Evolutionary conservation across 37 sponge, comb jelly and placozoan species (phyloP).

Genomic region (Diacarnus erythraeanus): DNA sequence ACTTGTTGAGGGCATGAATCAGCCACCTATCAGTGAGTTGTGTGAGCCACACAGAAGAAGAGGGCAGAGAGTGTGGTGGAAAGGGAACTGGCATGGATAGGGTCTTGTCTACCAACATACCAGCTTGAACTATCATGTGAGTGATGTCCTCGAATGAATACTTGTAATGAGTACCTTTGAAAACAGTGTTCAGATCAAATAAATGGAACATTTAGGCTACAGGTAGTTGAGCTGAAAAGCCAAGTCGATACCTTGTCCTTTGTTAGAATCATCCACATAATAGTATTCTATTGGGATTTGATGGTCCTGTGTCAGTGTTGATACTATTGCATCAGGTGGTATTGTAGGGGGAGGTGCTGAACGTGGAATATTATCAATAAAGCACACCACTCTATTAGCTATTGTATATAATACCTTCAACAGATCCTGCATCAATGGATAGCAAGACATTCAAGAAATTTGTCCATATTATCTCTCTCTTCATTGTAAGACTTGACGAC

Average conservation of each 20-base stretch:
- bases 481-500: too few species aligned
- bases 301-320: conserved; percentile 23
- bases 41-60: conserved; percentile 35
- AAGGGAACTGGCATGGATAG: background rate
- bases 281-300: conserved; percentile 62
- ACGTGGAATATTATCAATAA: too few species aligned
- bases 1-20: conserved; percentile 50
- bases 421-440: too few species aligned
- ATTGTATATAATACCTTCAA: too few species aligned
- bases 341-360: conserved; percentile 28
- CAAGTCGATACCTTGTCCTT: conserved; percentile 52
- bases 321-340: conserved; percentile 38
- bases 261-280: conserved; percentile 82
- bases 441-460: too few species aligned
- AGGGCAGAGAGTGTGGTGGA: conserved; percentile 17
- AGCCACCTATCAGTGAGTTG: conserved; percentile 65
- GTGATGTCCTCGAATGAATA: conserved; percentile 45
- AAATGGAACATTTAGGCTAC: too few species aligned
- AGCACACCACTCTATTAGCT: too few species aligned
- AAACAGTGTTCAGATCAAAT: too few species aligned
- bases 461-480: too few species aligned
- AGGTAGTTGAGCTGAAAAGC: background rate
- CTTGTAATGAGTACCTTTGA: conserved; percentile 69
- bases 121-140: conserved; percentile 35
- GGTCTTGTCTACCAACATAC: conserved; percentile 1